A percentile compares a stretch with the other conserved stretches of the same genome.
Evolutionary conservation across 2,797 vertebrate species (phyloP).

Genomic region (Champsocephalus esox): DNA sequence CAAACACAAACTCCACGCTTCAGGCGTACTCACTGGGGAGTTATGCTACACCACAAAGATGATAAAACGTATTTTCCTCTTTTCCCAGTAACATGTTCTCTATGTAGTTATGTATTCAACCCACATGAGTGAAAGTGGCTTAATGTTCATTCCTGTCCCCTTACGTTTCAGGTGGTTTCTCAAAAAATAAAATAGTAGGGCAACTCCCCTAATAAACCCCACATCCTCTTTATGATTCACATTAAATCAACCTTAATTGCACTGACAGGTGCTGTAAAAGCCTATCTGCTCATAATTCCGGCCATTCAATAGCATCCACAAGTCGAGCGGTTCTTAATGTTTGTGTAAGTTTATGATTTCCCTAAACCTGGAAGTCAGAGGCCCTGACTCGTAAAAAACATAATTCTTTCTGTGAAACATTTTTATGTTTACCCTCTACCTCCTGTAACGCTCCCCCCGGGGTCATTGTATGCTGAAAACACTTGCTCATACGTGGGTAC

Average conservation of each 20-base stretch:
- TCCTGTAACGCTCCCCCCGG: slow-evolving; percentile 53
- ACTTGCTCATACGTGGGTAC: slow-evolving; percentile 37
- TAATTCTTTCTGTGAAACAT: slow-evolving; percentile 58
- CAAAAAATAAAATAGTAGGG: not conserved
- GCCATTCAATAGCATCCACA: slow-evolving; percentile 62
- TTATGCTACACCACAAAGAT: not conserved
- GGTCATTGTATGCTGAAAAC: slow-evolving; percentile 49
- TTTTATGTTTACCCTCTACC: slow-evolving; percentile 62
- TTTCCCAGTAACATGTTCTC: not conserved
- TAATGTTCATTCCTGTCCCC: not conserved
- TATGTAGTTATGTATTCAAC: not conserved
- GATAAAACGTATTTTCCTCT: slow-evolving; percentile 1
- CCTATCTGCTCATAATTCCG: slow-evolving; percentile 71
- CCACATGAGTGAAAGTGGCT: slow-evolving; percentile 8
- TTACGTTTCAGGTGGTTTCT: slow-evolving; percentile 60
- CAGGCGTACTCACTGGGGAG: slow-evolving; percentile 13
- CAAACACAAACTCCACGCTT: slow-evolving; percentile 20
- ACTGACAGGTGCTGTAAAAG: slow-evolving; percentile 65
- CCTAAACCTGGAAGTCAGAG: slow-evolving; percentile 75
- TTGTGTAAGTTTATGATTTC: slow-evolving; percentile 78
- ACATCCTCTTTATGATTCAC: slow-evolving; percentile 60
- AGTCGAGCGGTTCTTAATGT: slow-evolving; percentile 59
- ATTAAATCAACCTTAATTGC: slow-evolving; percentile 69
- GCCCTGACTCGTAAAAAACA: slow-evolving; percentile 62
- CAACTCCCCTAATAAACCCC: slow-evolving; percentile 45